A percentile compares a stretch with the other conserved stretches of the same genome.
phyloP scores from a whole-genome alignment of 92 coral and sea anemone genomes.

The Pocillopora grandis region DNA sequence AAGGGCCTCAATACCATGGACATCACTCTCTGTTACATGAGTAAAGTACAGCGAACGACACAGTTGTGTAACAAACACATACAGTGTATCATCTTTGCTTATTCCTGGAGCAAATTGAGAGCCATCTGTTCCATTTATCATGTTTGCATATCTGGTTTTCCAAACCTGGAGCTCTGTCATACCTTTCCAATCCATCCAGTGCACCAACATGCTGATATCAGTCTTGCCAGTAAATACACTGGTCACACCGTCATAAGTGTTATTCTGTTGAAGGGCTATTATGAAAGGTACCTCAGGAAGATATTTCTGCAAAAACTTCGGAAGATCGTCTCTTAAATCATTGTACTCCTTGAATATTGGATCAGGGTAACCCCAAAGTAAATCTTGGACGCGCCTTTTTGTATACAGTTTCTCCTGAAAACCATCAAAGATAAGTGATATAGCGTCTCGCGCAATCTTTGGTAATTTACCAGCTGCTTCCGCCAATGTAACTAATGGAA shows the following conservation, averaged over 20 bases:
- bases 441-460: conserved; percentile 19
- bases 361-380: conserved; percentile 90
- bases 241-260: conserved; percentile 69
- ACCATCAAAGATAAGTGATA: conserved; percentile 32
- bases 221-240: conserved; percentile 74
- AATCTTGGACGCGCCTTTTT: conserved; percentile 71
- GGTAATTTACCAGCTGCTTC: conserved; percentile 50
- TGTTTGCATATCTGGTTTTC: conserved; percentile 77
- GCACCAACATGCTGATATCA: conserved; percentile 56
- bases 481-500: conserved; percentile 77
- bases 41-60: conserved; percentile 84
- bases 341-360: conserved; percentile 68
- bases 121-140: conserved; percentile 98
- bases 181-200: conserved; percentile 78
- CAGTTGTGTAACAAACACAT: conserved; percentile 81
- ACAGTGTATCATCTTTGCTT: conserved; percentile 62
- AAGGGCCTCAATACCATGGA: conserved; percentile 68
- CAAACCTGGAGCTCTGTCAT: conserved; percentile 57
- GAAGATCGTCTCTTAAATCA: conserved; percentile 35
- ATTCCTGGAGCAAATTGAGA: conserved; percentile 78
- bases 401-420: conserved; percentile 62
- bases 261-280: conserved; percentile 82
- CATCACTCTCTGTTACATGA: conserved; percentile 23
- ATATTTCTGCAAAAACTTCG: neutral
- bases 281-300: conserved; percentile 65